Evolutionary conservation across 2,113 vertebrate species (phyloP), one percentile per base, ranked within the genome.

Genomic region (Myocastor coypus): DNA sequence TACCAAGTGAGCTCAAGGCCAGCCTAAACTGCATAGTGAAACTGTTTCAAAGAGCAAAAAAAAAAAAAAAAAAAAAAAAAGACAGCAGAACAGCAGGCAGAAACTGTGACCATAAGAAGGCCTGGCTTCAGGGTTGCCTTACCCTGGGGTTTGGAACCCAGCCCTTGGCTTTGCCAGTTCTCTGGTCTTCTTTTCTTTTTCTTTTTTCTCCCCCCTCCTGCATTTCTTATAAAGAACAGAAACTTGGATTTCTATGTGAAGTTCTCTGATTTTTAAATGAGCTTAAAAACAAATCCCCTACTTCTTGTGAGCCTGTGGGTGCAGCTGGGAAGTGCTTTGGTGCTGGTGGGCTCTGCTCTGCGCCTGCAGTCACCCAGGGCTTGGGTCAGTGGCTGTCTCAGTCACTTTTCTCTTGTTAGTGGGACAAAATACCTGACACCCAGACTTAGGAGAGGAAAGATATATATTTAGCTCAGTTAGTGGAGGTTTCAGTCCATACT

Each of bases 151-250:
- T 66, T 59, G 42, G 46, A 50, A 37, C 9, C 57, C 2, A 16
- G 40, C 42, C 1, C 22, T 42, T 46, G 73, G 80, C 42, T 42
- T 50, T 86, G 32, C 34, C 87, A 52, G 4, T 69, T 92, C 57
- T 94, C 78, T 87, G 40, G 32, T n/a, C n/a, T n/a, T n/a, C n/a
- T n/a, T n/a, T n/a, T n/a, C n/a, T n/a, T n/a, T n/a, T n/a, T n/a
- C n/a, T n/a, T n/a, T n/a, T n/a, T n/a, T n/a, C n/a, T n/a, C n/a
- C n/a, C n/a, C n/a, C n/a, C n/a, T n/a, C n/a, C n/a, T n/a, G n/a
- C n/a, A 64, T 64, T 89, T 96, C 90, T 96, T 50, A 30, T 59
- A 61, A 55, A n/a, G n/a, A 96, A 90, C 4, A 26, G 55, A 93
- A 84, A 42, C 73, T 40, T 83, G 55, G 22, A 75, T 86, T 93